Conservation (phyloP, 2,888 invertebrate genomes). For the Sinentomon sp. region DNA sequence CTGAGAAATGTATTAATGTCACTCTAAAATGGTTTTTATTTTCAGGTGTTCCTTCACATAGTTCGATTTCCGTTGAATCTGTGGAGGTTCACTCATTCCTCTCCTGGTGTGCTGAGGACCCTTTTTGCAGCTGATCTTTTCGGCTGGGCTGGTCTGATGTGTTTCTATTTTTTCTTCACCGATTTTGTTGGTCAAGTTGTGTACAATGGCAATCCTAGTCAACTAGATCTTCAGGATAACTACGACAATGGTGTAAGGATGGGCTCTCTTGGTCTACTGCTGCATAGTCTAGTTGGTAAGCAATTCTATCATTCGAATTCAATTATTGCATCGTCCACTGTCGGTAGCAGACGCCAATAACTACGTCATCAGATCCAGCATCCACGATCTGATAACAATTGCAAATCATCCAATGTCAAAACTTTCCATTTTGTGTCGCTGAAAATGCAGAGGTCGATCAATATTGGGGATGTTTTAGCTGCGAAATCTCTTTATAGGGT, state of each 20-base stretch:
- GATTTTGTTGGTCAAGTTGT: slow-evolving; percentile 19
- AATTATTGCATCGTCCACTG: too few species aligned
- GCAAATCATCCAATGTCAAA: too few species aligned
- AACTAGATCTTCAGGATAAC: slow-evolving; percentile 14
- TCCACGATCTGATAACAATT: too few species aligned
- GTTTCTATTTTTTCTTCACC: slow-evolving; percentile 19
- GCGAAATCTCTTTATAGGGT: too few species aligned
- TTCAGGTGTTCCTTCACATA: slow-evolving; percentile 8
- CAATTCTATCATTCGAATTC: too few species aligned
- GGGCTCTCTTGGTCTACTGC: slow-evolving; percentile 19
- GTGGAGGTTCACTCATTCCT: slow-evolving; percentile 8
- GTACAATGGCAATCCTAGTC: slow-evolving; percentile 17
- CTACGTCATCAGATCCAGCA: too few species aligned
- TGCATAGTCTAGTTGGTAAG: slow-evolving; percentile 18
- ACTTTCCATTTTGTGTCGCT: too few species aligned
- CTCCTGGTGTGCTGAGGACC: slow-evolving; percentile 15
- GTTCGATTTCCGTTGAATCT: slow-evolving; percentile 10
- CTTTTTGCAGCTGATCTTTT: slow-evolving; percentile 18
- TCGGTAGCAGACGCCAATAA: too few species aligned
- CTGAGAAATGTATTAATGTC: too few species aligned
- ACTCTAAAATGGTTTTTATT: too few species aligned
- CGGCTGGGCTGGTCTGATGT: slow-evolving; percentile 18
- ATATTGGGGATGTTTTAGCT: too few species aligned
- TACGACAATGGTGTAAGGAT: slow-evolving; percentile 19
- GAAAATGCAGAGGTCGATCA: too few species aligned